Base-by-base conservation (phyloP, 2,113 vertebrate species). In the Recurvirostra avosetta region DNA sequence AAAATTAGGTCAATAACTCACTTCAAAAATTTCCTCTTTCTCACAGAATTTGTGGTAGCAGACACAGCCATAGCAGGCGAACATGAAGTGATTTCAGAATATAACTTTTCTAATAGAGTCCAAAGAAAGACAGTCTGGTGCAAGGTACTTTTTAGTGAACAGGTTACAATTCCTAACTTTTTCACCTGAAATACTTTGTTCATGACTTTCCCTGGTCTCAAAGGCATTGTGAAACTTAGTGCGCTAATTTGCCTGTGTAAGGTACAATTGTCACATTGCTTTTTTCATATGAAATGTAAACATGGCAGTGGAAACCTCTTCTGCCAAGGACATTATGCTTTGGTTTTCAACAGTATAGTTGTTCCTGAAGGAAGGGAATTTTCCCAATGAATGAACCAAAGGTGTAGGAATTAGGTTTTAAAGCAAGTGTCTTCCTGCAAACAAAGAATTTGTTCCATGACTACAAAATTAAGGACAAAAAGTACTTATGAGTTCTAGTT, bases 381-480 rank as follows among this genome's bases (percentile, higher is more conserved):
- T 94, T 53, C 30, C 23, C 14, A 75, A 9, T 16, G 12, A 91
- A 85, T 61, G n/a, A 84, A 63, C 1, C 3, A 61, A 87, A 66
- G 3, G 2, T 59, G 22, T 13, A 77, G 17, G 20, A 92, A 77
- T 27, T 47, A 38, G 14, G 20, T 65, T 89, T 84, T 71, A 65
- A 90, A 75, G 50, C 22, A 92, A 71, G 12, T 13, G 8, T 8
- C 29, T 88, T 86, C 21, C 38, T 84, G 70, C 12, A 96, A 86
- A 76, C 6, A 27, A 90, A 63, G 18, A 47, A 71, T 86, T 84
- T 92, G 4, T 56, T 91, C 34, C 9, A 2, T 68, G 47, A 68
- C 76, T 78, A 63, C 40, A 90, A 76, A 96, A 91, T 82, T 53
- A 90, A 78, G 77, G 74, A 95, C 53, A 66, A 79, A 86, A 93